phyloP scores from a whole-genome alignment of 2,888 invertebrate genomes.

The Smittia aterrima region DNA sequence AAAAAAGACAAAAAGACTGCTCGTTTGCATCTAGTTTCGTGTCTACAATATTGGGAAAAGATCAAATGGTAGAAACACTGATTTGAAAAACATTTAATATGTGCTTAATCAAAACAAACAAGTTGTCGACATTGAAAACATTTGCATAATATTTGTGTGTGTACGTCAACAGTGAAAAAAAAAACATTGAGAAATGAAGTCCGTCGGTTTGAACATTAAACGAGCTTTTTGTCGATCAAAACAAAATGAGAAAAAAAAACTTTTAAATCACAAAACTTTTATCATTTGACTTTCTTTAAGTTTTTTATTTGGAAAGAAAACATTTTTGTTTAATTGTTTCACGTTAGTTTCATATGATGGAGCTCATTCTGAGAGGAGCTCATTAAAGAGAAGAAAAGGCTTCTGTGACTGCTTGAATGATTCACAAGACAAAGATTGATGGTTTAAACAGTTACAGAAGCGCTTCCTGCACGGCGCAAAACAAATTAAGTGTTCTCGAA shows the following conservation, averaged over 20 bases:
- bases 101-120: conserved; percentile 42
- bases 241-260: conserved; percentile 16
- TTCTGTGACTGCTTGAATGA: conserved; percentile 8
- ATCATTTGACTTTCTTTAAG: conserved; percentile 34
- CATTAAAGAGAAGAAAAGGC: neutral
- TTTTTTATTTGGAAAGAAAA: conserved; percentile 26
- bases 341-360: conserved; percentile 33
- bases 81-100: conserved; percentile 34
- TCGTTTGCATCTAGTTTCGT: conserved; percentile 41
- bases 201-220: conserved; percentile 41
- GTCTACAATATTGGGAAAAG: conserved; percentile 26
- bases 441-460: conserved; percentile 28
- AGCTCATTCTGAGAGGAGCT: neutral
- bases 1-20: conserved; percentile 29
- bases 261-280: conserved; percentile 13
- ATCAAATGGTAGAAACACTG: conserved; percentile 40
- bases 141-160: conserved; percentile 41
- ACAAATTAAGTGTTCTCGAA: conserved; percentile 22
- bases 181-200: conserved; percentile 33
- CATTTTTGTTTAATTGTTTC: conserved; percentile 35
- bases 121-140: conserved; percentile 42
- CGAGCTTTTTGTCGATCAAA: conserved; percentile 41
- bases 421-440: neutral
- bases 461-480: conserved; percentile 13
- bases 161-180: conserved; percentile 32